These are phyloP conservation scores for Polypterus senegalus DNA, from an alignment of 2,113 vertebrate genomes.

Conservation along the genomic window DNA sequence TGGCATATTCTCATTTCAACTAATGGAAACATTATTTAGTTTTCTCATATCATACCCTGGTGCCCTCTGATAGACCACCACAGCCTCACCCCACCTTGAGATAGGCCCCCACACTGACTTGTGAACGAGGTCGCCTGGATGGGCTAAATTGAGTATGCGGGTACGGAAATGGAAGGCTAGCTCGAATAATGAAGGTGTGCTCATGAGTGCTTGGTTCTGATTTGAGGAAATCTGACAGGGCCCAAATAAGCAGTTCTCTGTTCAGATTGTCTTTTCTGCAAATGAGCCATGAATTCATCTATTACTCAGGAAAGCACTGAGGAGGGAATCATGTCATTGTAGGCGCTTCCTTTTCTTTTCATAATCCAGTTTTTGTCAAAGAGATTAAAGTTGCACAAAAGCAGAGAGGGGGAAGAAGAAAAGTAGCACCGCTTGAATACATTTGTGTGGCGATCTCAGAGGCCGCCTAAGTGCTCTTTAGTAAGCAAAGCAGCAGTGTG, in stretches of 20 bases:
- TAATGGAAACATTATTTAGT: no score
- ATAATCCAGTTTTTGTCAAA: conserved; percentile 38
- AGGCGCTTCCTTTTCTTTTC: conserved; percentile 51
- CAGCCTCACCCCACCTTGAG: no score
- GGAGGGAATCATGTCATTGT: conserved; percentile 30
- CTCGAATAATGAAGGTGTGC: no score
- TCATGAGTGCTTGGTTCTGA: no score
- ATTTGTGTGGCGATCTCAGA: conserved; percentile 8
- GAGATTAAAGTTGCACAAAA: conserved; percentile 28
- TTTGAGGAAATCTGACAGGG: conserved; percentile 5
- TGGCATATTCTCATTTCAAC: no score
- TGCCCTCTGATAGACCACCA: no score
- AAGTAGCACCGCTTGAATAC: background rate
- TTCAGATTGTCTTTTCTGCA: conserved; percentile 46
- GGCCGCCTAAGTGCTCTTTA: conserved; percentile 1
- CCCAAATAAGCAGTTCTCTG: conserved; percentile 46
- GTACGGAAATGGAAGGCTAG: no score
- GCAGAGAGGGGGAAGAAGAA: background rate
- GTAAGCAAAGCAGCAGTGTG: background rate
- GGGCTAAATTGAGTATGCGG: no score
- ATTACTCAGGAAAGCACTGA: conserved; percentile 44
- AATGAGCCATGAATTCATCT: conserved; percentile 56
- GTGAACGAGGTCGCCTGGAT: no score
- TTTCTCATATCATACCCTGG: no score
- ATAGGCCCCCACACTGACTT: no score